These are phyloP conservation scores for Lycocorax pyrrhopterus DNA, from an alignment of 2,113 vertebrate genomes.

Conservation along the genomic window DNA sequence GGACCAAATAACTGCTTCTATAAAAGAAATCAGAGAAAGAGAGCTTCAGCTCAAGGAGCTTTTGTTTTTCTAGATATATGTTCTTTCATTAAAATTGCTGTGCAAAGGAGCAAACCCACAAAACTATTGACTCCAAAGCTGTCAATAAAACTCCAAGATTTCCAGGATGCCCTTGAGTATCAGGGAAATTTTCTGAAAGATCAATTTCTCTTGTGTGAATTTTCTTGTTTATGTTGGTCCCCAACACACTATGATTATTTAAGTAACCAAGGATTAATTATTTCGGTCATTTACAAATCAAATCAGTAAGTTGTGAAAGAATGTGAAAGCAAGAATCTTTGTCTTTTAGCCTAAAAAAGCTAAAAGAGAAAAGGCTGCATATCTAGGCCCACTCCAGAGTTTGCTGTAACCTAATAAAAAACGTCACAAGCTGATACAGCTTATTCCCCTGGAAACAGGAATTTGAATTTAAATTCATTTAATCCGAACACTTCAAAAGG, in stretches of 20 bases:
- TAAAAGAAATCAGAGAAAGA: background rate
- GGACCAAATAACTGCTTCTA: background rate
- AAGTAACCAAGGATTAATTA: background rate
- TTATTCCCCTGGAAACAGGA: conserved; percentile 15
- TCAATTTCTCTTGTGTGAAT: background rate
- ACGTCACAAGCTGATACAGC: background rate
- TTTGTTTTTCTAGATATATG: background rate
- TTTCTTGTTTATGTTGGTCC: background rate
- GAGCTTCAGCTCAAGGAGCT: background rate
- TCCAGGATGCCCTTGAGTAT: background rate
- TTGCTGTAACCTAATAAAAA: background rate
- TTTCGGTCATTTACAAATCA: background rate
- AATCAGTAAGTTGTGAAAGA: background rate
- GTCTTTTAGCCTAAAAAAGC: background rate
- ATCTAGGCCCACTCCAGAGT: background rate
- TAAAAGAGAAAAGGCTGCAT: background rate
- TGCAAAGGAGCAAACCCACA: background rate
- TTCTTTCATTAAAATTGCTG: background rate
- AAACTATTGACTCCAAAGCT: background rate
- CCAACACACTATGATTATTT: background rate
- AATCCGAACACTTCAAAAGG: conserved; percentile 30
- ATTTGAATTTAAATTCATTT: conserved; percentile 37
- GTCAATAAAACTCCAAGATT: background rate
- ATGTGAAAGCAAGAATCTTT: background rate
- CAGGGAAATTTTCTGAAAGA: background rate